A percentile compares a stretch with the other conserved stretches of the same genome.
Conservation (phyloP, 2,797 vertebrate species). For the Sebastes reedi region DNA sequence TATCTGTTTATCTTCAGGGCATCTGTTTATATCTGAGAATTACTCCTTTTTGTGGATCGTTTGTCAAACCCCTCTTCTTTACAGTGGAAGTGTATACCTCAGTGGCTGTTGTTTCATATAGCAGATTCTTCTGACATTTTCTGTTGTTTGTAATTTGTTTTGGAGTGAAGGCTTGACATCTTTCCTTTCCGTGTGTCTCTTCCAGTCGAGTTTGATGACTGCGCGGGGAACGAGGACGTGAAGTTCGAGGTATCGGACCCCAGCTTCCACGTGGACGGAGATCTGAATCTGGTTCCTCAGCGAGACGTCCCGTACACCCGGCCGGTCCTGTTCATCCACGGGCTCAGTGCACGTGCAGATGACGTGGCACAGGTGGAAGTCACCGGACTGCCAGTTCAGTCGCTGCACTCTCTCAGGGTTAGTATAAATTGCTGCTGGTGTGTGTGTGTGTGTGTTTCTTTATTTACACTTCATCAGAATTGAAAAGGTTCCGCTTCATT, state of each 20-base stretch:
- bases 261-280: conserved; percentile 86
- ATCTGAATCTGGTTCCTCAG: conserved; percentile 84
- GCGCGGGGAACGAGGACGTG: conserved; percentile 87
- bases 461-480: background rate
- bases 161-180: background rate
- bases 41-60: conserved; percentile 11
- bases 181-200: conserved; percentile 15
- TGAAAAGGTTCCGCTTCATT: conserved; percentile 17
- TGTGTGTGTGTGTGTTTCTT: background rate
- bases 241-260: conserved; percentile 91
- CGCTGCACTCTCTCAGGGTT: conserved; percentile 84
- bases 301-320: conserved; percentile 79
- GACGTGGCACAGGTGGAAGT: conserved; percentile 90
- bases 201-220: conserved; percentile 94
- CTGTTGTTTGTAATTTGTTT: background rate
- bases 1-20: conserved; percentile 48
- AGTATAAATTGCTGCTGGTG: conserved; percentile 26
- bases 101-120: background rate
- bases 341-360: conserved; percentile 82
- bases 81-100: background rate
- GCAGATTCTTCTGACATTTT: background rate
- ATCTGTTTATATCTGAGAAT: conserved; percentile 35
- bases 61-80: background rate
- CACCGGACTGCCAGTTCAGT: conserved; percentile 74
- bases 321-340: conserved; percentile 86